Conservation (phyloP, 2,113 vertebrate species). For the Oxygymnocypris stewartii region DNA sequence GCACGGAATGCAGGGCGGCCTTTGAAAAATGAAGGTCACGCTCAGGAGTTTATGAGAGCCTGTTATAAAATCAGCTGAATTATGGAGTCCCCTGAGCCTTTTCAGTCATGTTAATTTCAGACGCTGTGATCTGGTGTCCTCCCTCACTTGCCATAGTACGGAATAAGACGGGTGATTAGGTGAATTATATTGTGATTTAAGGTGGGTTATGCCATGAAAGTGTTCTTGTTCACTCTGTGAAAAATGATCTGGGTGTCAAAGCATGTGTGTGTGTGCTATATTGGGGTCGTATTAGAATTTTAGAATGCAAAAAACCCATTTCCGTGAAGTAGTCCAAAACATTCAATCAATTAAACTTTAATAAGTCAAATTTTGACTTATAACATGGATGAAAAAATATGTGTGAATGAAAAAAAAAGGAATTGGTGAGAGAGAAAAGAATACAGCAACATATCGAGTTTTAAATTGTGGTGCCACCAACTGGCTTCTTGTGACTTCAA, state of each 20-base stretch:
- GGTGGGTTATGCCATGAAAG: conserved; percentile 25
- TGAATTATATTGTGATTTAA: conserved; percentile 44
- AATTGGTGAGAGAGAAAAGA: not conserved
- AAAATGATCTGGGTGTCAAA: conserved; percentile 26
- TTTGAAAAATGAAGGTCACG: conserved; percentile 79
- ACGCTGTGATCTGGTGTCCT: conserved; percentile 20
- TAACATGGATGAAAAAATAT: not conserved
- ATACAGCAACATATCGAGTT: not conserved
- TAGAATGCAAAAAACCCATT: not conserved
- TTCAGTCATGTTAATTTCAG: conserved; percentile 65
- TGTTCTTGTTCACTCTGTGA: conserved; percentile 32
- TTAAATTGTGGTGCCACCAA: not conserved
- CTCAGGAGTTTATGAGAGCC: conserved; percentile 71
- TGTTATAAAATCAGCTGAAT: conserved; percentile 71
- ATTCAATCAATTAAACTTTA: not conserved
- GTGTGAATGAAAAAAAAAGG: not conserved
- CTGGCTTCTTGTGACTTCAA: not conserved
- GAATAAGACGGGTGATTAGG: conserved; percentile 25
- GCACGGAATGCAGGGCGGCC: conserved; percentile 62
- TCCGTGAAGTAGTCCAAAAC: not conserved
- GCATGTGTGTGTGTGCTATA: not conserved
- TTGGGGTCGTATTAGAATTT: not conserved
- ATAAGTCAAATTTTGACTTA: not conserved
- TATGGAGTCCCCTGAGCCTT: conserved; percentile 63
- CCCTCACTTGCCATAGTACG: conserved; percentile 19